Base-by-base conservation (phyloP, 2,888 invertebrate genomes). In the Heliconius cydno region DNA sequence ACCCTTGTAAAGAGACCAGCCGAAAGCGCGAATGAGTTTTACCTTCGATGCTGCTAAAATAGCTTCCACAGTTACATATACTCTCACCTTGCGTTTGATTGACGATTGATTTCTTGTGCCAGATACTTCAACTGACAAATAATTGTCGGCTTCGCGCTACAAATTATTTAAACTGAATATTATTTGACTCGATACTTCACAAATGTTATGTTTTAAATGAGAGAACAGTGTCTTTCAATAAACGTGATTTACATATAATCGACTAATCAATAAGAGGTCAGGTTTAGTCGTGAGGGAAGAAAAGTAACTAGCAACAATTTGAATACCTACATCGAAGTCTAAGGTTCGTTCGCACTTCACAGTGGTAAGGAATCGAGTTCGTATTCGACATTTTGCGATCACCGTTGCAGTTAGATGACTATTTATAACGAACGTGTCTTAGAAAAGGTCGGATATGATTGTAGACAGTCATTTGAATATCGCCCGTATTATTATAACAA, bases 11-110 rank as follows among this genome's bases (percentile, higher is more conserved):
- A 90, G 94, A 94, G 93, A 93, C 90, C 92, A 92, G 90, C 92
- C 89, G 94, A 95, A 95, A 94, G 94, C 92, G 92, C 91, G 90
- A 93, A 93, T 94, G 92, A 92, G 91, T 94, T 92, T 95, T 95
- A 94, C 95, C 95, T 95, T 95, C 95, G 92, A 92, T 92, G 92
- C 90, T 92, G 93, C 93, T 93, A 94, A 95, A 95, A 95, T 95
- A 94, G 94, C 92, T 89, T 87, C 87, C 89, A 87, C 90, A 92
- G 92, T 93, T 91, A 92, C 90, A 68, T 41, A 68, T 41, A 93
- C 94, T 94, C 92, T 95, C 92, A 93, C 95, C 95, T 95, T 95
- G 95, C 93, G 90, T 94, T 94, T 95, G 94, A 95, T 95, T 94
- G 94, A 95, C 94, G 94, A 94, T 94, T 92, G 93, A 94, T 94